Evolutionary conservation across 2,797 vertebrate genomes (phyloP), one percentile per base, ranked within the genome.

Genomic region (Rhinogobio ventralis): DNA sequence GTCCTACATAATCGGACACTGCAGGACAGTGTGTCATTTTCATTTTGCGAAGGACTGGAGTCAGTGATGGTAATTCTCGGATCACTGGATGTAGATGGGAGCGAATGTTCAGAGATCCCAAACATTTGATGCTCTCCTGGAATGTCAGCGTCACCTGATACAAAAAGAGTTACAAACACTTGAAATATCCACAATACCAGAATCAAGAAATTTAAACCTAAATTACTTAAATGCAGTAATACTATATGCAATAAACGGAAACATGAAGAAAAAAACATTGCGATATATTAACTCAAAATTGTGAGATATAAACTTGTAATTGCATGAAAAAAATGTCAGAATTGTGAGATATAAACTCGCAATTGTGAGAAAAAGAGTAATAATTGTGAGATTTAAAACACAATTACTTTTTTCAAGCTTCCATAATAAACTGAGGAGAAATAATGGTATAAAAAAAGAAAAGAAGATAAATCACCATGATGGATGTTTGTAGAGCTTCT

Each of bases 381-480:
- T n/a, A n/a, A 25, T 46, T 72, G n/a, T 72, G 14, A 72, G 42
- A 46, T 28, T 45, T n/a, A 39, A 42, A 2, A 36, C 13, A 0
- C 11, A 69, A n/a, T n/a, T 57, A 57, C 55, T 57, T 60, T 28
- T 60, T 60, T 25, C 57, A 71, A 45, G 68, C 3, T 74, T 74
- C 2, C 1, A 23, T 4, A 33, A 6, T 53, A 28, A 81, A n/a
- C n/a, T n/a, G n/a, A n/a, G n/a, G n/a, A n/a, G n/a, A n/a, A n/a
- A 36, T 28, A 11, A 42, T 77, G 23, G 7, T 9, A 5, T 11
- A 11, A 17, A 55, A 33, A 17, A 20, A 14, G 3, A n/a, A n/a
- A n/a, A n/a, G n/a, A n/a, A 28, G 3, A 60, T 83, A 72, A 92
- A 93, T 92, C 51, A 91, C 93, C 64, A 73, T 80, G 68, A 68